These are phyloP conservation scores for Halocaridina rubra DNA, from an alignment of 2,888 invertebrate genomes.

Conservation along the genomic window DNA sequence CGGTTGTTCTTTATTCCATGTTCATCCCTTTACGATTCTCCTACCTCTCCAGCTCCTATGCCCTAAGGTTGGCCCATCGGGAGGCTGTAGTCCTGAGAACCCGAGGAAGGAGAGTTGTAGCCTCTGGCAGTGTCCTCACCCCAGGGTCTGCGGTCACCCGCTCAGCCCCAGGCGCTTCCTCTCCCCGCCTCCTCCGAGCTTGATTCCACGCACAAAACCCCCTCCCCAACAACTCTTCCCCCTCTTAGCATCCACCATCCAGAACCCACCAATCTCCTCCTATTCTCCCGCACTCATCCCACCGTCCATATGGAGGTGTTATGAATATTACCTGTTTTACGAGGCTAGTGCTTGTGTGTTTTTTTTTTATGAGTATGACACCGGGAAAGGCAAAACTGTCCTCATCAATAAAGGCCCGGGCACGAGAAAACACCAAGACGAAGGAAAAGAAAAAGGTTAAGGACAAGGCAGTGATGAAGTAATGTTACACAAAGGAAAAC, in stretches of 20 bases:
- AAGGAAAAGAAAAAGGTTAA: too few species aligned
- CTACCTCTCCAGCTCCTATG: neutral
- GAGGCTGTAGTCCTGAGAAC: constrained; percentile 12
- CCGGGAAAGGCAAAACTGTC: too few species aligned
- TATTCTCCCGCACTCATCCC: too few species aligned
- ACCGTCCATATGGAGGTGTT: too few species aligned
- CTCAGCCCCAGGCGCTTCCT: neutral
- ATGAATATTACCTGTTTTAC: too few species aligned
- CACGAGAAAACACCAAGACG: too few species aligned
- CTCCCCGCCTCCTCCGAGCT: neutral
- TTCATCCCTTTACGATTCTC: neutral
- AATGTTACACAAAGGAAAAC: too few species aligned
- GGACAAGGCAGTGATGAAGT: too few species aligned
- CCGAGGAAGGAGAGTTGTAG: constrained; percentile 3
- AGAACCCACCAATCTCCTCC: neutral
- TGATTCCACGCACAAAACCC: neutral
- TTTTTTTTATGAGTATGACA: too few species aligned
- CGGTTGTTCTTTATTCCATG: neutral
- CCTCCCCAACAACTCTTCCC: neutral
- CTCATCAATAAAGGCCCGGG: too few species aligned
- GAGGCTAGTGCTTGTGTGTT: too few species aligned
- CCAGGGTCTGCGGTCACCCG: neutral
- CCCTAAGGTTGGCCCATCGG: neutral
- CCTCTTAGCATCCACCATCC: neutral
- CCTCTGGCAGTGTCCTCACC: neutral